These are phyloP conservation scores for Sebastes paucispinis DNA, from an alignment of 2,797 vertebrate species.

Conservation along the genomic window DNA sequence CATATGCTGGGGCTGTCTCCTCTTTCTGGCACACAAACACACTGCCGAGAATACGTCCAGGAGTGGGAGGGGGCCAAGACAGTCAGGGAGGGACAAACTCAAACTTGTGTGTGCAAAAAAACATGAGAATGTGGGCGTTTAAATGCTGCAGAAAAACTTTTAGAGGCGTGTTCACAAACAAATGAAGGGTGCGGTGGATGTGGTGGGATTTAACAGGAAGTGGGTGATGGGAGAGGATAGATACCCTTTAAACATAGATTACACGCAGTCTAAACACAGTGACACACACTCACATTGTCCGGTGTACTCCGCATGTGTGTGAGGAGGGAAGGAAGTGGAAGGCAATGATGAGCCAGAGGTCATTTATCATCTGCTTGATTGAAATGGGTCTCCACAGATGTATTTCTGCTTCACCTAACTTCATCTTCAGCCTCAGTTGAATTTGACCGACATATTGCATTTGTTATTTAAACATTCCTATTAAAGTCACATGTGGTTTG, in stretches of 20 bases:
- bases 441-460: background rate
- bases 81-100: conserved; percentile 23
- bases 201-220: conserved; percentile 58
- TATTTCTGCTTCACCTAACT: background rate
- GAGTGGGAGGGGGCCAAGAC: conserved; percentile 47
- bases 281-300: conserved; percentile 23
- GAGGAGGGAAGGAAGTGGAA: background rate
- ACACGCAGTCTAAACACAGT: conserved; percentile 32
- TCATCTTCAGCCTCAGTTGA: background rate
- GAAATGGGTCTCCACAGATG: background rate
- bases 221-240: conserved; percentile 35
- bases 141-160: conserved; percentile 46
- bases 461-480: background rate
- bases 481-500: background rate
- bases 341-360: background rate
- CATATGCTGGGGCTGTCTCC: conserved; percentile 53
- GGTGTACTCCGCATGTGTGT: background rate
- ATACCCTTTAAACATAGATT: conserved; percentile 47
- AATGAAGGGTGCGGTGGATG: conserved; percentile 56
- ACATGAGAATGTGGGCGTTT: conserved; percentile 36
- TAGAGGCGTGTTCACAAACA: conserved; percentile 53
- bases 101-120: background rate
- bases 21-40: conserved; percentile 60
- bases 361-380: background rate
- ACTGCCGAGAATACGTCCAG: conserved; percentile 51